Percentiles rank a stretch among this genome's conserved stretches.
phyloP scores from a whole-genome alignment of 2,113 vertebrate species.

The Potamarius usumacintae region DNA sequence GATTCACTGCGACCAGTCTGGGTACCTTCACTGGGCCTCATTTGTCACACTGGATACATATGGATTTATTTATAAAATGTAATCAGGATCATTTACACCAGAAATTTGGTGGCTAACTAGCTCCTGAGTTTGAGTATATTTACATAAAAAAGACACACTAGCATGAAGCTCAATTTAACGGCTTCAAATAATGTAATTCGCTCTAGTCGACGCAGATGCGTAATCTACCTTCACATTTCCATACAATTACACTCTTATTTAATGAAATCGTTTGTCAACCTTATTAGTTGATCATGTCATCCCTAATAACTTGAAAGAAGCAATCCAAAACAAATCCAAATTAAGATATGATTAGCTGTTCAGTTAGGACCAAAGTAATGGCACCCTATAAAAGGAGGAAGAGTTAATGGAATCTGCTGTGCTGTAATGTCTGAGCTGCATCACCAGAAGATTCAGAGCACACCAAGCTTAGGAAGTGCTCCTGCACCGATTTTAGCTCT shows the following conservation, averaged over 20 bases:
- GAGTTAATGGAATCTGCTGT: neutral
- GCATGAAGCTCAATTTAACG: neutral
- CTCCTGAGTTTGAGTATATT: neutral
- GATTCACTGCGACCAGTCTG: neutral
- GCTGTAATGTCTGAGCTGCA: neutral
- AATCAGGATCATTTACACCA: neutral
- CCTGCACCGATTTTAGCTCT: neutral
- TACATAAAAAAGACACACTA: neutral
- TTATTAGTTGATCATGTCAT: neutral
- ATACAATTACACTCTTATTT: neutral
- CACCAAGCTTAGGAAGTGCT: neutral
- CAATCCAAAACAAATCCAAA: neutral
- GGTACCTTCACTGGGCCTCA: neutral
- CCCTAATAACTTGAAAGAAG: neutral
- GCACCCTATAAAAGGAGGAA: neutral
- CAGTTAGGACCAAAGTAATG: neutral
- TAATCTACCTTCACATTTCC: neutral
- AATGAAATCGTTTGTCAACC: neutral
- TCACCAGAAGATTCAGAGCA: neutral
- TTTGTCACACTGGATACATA: neutral
- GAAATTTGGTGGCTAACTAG: neutral
- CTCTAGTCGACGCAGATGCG: neutral
- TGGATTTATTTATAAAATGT: neutral
- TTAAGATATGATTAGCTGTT: neutral
- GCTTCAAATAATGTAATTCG: neutral